Percentiles rank a stretch among this genome's conserved stretches.
Conservation (phyloP, 2,797 vertebrate genomes). For the Picus viridis region DNA sequence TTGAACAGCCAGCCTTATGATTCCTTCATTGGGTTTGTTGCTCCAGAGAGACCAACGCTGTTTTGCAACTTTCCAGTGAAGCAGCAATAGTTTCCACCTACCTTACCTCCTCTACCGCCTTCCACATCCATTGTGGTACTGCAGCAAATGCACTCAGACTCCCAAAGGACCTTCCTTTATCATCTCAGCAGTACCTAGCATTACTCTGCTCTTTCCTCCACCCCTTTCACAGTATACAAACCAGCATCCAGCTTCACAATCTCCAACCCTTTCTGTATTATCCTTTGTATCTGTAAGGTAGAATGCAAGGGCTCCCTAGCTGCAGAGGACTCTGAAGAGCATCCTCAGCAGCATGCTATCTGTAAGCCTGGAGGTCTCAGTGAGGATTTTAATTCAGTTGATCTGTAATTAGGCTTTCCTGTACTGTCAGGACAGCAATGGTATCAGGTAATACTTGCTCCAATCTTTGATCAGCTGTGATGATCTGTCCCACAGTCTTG, state of each 20-base stretch:
- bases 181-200: background rate
- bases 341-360: slow-evolving; percentile 26
- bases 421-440: background rate
- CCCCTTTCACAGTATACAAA: background rate
- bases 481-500: background rate
- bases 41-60: background rate
- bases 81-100: background rate
- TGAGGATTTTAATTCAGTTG: background rate
- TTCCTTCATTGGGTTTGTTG: background rate
- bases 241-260: background rate
- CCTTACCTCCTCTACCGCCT: background rate
- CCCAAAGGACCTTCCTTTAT: background rate
- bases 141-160: background rate
- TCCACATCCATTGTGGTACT: background rate
- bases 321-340: slow-evolving; percentile 30
- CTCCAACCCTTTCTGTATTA: background rate
- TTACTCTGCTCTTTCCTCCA: background rate
- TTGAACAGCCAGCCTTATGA: background rate
- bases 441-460: slow-evolving; percentile 23
- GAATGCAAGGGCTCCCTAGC: background rate
- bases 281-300: background rate
- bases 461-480: background rate
- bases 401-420: slow-evolving; percentile 33
- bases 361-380: slow-evolving; percentile 30
- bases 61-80: background rate